Evolutionary conservation across 1,140 invertebrate genomes (phyloP).

Genomic region (Littorina saxatilis): DNA sequence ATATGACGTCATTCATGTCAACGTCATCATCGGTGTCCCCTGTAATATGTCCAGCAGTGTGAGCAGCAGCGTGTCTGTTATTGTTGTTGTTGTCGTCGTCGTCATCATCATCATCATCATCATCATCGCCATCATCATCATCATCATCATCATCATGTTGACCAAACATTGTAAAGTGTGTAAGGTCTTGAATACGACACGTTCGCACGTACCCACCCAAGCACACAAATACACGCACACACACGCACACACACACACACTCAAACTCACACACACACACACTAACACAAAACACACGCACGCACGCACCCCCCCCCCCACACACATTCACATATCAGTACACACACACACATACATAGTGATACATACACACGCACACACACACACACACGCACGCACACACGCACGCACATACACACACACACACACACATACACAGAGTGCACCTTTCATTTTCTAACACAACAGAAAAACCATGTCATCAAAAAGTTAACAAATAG

Average conservation of each 20-base stretch:
- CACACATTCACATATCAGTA: too few relatives aligned
- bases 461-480: too few relatives aligned
- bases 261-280: background rate
- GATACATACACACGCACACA: too few relatives aligned
- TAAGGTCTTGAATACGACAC: background rate
- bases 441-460: too few relatives aligned
- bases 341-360: background rate
- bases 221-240: constrained; percentile 8
- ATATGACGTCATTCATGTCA: background rate
- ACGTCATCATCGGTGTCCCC: background rate
- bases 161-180: background rate
- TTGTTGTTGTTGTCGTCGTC: background rate
- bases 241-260: background rate
- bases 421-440: too few relatives aligned
- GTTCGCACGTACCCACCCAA: background rate
- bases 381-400: background rate
- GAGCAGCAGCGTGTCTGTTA: background rate
- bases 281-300: background rate
- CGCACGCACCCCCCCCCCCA: too few relatives aligned
- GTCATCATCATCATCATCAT: background rate
- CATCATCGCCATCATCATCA: background rate
- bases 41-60: too few relatives aligned
- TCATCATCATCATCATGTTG: background rate
- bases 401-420: too few relatives aligned
- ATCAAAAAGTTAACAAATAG: too few relatives aligned